Percentiles rank a stretch among this genome's conserved stretches.
These are phyloP conservation scores for Montipora foliosa DNA, from an alignment of 64 coral and sea anemone genomes.

Conservation along the genomic window DNA sequence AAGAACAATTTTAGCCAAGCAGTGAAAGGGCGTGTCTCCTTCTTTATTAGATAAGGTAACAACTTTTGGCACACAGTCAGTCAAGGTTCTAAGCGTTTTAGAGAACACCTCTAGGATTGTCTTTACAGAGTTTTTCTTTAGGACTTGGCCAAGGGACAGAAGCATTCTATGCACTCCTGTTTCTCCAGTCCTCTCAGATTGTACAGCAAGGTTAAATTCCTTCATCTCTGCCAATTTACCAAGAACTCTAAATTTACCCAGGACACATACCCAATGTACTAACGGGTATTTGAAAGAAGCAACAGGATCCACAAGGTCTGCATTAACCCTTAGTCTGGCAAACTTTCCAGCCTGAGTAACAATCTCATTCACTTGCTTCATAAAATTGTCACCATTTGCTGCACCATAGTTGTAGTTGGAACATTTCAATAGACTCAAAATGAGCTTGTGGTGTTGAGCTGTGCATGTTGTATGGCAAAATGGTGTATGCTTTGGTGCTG, in stretches of 20 bases:
- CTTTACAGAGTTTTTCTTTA: not conserved
- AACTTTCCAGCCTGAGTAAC: constrained; percentile 25
- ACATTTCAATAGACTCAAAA: constrained; percentile 4
- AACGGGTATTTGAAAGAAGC: constrained; percentile 29
- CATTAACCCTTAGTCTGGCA: not conserved
- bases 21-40: constrained; percentile 27
- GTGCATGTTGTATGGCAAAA: not conserved
- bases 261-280: constrained; percentile 37
- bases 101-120: constrained; percentile 24
- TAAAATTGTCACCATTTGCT: not conserved
- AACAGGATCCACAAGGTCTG: not conserved
- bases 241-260: constrained; percentile 33
- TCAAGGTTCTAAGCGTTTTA: not conserved
- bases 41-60: constrained; percentile 14
- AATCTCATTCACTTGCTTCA: constrained; percentile 23
- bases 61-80: not conserved
- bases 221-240: constrained; percentile 14
- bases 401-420: constrained; percentile 5
- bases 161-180: constrained; percentile 47
- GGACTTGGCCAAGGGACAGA: constrained; percentile 4
- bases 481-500: constrained; percentile 16
- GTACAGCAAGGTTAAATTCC: constrained; percentile 36
- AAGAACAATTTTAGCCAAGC: constrained; percentile 35
- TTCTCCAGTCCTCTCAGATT: constrained; percentile 20
- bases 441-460: constrained; percentile 7